These are phyloP conservation scores for Atta cephalotes DNA, from an alignment of 1,140 invertebrate species.

Conservation along the genomic window DNA sequence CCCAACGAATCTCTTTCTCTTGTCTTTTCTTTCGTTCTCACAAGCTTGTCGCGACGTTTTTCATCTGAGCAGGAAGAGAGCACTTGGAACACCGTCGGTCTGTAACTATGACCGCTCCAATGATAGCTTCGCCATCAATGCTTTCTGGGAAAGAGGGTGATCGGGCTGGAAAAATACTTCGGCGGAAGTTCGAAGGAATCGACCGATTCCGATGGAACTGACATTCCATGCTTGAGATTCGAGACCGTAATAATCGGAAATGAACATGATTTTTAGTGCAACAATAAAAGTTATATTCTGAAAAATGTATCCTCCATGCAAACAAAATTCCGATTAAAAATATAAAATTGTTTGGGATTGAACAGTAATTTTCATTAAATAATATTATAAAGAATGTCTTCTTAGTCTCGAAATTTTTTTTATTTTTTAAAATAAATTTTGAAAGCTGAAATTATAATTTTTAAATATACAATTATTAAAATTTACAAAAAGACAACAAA, in stretches of 20 bases:
- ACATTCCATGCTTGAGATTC: constrained; percentile 29
- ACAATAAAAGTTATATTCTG: not conserved
- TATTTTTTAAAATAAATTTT: not conserved
- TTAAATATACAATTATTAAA: not conserved
- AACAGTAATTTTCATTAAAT: not conserved
- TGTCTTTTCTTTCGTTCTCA: not conserved
- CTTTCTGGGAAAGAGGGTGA: constrained; percentile 45
- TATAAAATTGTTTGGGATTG: not conserved
- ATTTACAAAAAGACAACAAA: not conserved
- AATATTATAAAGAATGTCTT: not conserved
- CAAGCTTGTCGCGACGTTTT: constrained; percentile 53
- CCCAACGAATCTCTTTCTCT: constrained; percentile 5
- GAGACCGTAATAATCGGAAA: constrained; percentile 3
- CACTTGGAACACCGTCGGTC: constrained; percentile 34
- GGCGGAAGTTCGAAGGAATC: constrained; percentile 41
- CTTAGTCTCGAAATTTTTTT: not conserved
- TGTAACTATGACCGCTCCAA: constrained; percentile 46
- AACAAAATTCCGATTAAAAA: not conserved
- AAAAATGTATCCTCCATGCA: not conserved
- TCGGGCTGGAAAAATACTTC: constrained; percentile 49
- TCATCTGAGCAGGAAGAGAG: constrained; percentile 35
- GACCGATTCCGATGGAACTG: not conserved
- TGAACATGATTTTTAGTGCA: constrained; percentile 1
- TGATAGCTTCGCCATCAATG: constrained; percentile 46
- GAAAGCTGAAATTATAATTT: not conserved